These are phyloP conservation scores for Melanocharis versteri DNA, from an alignment of 2,113 vertebrate species.

Conservation along the genomic window DNA sequence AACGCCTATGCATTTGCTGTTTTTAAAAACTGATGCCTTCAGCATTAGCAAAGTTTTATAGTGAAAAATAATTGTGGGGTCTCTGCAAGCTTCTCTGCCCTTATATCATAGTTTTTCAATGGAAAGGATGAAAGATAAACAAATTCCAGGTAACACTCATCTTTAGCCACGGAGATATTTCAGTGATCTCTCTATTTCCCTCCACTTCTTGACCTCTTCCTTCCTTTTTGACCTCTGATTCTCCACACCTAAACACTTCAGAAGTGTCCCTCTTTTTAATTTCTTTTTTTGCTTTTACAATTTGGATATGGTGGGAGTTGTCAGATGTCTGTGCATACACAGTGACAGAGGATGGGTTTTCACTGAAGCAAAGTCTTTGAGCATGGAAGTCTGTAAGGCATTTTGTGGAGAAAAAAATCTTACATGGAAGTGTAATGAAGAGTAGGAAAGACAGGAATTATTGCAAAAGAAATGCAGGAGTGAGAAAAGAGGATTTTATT, in stretches of 20 bases:
- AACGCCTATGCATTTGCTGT: not conserved
- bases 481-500: slow-evolving; percentile 48
- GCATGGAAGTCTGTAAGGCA: not conserved
- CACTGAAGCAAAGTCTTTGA: not conserved
- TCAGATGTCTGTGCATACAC: not conserved
- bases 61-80: not conserved
- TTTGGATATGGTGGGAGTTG: not conserved
- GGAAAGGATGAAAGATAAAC: not conserved
- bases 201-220: not conserved
- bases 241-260: not conserved
- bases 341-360: not conserved
- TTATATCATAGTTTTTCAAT: not conserved
- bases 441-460: slow-evolving; percentile 22
- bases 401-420: not conserved
- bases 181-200: not conserved
- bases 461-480: slow-evolving; percentile 32
- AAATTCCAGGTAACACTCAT: not conserved
- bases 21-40: not conserved
- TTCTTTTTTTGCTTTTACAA: not conserved
- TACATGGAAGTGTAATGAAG: not conserved
- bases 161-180: not conserved
- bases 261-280: not conserved
- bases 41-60: not conserved
- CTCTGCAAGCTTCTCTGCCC: not conserved
- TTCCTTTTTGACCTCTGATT: not conserved